A percentile compares a stretch with the other conserved stretches of the same genome.
Conservation (phyloP, 2,797 vertebrate genomes). For the Distichodus sexfasciatus region DNA sequence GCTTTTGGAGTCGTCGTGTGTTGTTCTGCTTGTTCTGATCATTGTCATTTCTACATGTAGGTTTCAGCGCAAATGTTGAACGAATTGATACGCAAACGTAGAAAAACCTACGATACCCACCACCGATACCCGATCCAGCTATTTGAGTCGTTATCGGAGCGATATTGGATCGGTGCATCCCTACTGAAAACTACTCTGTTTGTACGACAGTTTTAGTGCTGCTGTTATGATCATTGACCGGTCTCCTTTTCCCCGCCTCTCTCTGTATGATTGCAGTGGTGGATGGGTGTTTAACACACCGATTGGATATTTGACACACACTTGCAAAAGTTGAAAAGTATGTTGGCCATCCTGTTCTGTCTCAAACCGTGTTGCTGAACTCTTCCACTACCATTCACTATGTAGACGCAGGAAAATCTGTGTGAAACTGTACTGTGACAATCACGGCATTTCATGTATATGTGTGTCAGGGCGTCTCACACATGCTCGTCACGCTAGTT, state of each 20-base stretch:
- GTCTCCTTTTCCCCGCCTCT: background rate
- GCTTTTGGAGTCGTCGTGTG: no score
- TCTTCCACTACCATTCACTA: background rate
- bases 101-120: no score
- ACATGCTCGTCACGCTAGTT: background rate
- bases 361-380: background rate
- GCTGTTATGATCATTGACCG: background rate
- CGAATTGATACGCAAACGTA: no score
- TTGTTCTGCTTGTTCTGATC: no score
- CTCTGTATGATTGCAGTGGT: conserved; percentile 1
- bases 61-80: no score
- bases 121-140: no score
- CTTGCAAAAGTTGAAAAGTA: no score
- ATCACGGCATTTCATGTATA: background rate
- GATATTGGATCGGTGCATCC: no score
- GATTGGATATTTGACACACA: no score
- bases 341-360: background rate
- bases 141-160: no score
- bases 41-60: no score
- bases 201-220: background rate
- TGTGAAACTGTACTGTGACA: background rate
- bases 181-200: no score
- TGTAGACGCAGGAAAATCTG: background rate
- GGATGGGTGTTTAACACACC: background rate
- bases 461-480: background rate